Evolutionary conservation across 2,888 invertebrate genomes (phyloP).

Genomic region (Acrobasis suavella): DNA sequence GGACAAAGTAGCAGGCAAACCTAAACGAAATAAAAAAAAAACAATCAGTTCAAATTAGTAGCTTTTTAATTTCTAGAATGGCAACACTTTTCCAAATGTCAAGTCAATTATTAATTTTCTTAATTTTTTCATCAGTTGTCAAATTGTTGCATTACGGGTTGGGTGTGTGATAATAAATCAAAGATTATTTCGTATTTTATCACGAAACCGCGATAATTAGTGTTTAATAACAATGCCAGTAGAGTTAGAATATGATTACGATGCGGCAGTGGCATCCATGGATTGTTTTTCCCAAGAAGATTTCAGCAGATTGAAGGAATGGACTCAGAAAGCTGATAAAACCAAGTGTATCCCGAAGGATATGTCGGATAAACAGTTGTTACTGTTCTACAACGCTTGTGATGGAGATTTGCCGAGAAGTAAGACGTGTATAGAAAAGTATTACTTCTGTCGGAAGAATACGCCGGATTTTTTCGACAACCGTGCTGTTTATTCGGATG

Average conservation of each 20-base stretch:
- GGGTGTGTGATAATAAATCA: constrained; percentile 44
- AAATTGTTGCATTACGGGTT: constrained; percentile 40
- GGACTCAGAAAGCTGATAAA: constrained; percentile 75
- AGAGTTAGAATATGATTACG: constrained; percentile 72
- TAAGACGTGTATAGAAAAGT: constrained; percentile 84
- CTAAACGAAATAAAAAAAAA: no score
- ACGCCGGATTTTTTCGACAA: constrained; percentile 85
- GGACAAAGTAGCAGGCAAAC: no score
- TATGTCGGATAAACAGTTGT: constrained; percentile 83
- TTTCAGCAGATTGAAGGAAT: constrained; percentile 67
- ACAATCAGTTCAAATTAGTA: no score
- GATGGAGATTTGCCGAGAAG: constrained; percentile 82
- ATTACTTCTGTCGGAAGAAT: constrained; percentile 82
- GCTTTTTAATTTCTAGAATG: constrained; percentile 19
- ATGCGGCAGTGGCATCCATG: constrained; percentile 65
- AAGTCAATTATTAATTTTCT: constrained; percentile 20
- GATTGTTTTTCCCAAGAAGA: constrained; percentile 76
- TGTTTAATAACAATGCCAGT: constrained; percentile 57
- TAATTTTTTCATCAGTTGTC: constrained; percentile 58
- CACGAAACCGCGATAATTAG: constrained; percentile 32
- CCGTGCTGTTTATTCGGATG: constrained; percentile 77
- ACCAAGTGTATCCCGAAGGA: constrained; percentile 77
- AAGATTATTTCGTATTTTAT: constrained; percentile 42
- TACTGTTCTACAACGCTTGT: constrained; percentile 86
- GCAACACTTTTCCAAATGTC: constrained; percentile 31